Conservation (phyloP, 2,888 invertebrate genomes). For the Callinectes sapidus region DNA sequence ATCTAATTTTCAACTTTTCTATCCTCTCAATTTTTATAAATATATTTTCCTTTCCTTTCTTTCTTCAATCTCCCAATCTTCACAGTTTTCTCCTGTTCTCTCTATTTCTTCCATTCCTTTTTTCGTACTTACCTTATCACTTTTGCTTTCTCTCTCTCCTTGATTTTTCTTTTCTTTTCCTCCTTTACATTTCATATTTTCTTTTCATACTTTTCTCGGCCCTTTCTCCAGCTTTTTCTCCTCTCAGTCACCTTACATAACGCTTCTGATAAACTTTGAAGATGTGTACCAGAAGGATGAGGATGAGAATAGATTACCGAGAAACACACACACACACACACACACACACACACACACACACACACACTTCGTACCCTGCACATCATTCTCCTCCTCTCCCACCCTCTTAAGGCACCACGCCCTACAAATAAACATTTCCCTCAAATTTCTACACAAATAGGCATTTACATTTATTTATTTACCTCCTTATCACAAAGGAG, state of each 20-base stretch:
- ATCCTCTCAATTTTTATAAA: no score
- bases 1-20: no score
- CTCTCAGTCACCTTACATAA: not conserved
- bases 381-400: not conserved
- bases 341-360: constrained; percentile 19
- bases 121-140: not conserved
- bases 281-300: not conserved
- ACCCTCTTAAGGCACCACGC: not conserved
- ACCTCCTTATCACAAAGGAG: not conserved
- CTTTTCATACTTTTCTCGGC: not conserved
- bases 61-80: no score
- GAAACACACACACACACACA: not conserved
- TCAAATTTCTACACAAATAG: not conserved
- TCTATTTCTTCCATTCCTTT: no score
- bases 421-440: not conserved
- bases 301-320: not conserved
- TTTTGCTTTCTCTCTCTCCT: no score
- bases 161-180: not conserved
- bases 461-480: constrained; percentile 30
- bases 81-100: not conserved
- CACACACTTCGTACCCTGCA: constrained; percentile 10
- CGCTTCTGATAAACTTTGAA: not conserved
- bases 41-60: no score
- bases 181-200: not conserved
- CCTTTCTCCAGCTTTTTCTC: no score